Evolutionary conservation across 2,888 invertebrate genomes (phyloP).

Genomic region (Eupeodes latifasciatus): DNA sequence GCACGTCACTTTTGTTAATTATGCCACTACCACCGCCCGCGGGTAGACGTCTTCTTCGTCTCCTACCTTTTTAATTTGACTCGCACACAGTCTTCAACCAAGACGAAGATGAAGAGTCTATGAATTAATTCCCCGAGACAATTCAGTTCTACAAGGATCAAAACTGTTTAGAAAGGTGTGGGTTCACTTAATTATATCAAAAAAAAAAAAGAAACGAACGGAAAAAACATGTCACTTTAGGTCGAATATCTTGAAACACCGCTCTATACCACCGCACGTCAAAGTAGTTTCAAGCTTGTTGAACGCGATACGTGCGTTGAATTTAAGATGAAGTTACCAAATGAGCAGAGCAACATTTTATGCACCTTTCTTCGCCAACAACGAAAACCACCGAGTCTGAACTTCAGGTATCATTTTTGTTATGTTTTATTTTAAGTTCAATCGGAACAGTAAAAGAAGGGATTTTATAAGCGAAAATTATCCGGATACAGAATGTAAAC

Average conservation of each 20-base stretch:
- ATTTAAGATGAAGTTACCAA: conserved; percentile 70
- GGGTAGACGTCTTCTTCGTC: conserved; percentile 1
- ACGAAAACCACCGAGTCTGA: conserved; percentile 59
- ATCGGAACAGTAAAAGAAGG: conserved; percentile 11
- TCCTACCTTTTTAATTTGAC: background rate
- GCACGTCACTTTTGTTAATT: conserved; percentile 76
- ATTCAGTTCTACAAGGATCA: conserved; percentile 63
- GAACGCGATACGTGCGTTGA: conserved; percentile 74
- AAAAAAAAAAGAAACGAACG: background rate
- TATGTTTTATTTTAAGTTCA: background rate
- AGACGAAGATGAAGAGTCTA: conserved; percentile 40
- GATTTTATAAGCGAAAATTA: conserved; percentile 21
- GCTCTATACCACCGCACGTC: background rate
- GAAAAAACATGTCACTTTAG: conserved; percentile 50
- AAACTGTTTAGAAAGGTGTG: conserved; percentile 34
- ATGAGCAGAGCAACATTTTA: conserved; percentile 72
- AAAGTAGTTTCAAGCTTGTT: conserved; percentile 71
- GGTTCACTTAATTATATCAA: conserved; percentile 67
- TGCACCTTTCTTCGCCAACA: conserved; percentile 58
- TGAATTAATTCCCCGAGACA: conserved; percentile 61
- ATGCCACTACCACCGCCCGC: conserved; percentile 53
- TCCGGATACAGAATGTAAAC: conserved; percentile 18
- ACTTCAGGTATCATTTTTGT: conserved; percentile 30
- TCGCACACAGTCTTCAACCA: background rate
- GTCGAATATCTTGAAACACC: conserved; percentile 46